Evolutionary conservation across 2,113 vertebrate genomes (phyloP).

Genomic region (Eptesicus fuscus): DNA sequence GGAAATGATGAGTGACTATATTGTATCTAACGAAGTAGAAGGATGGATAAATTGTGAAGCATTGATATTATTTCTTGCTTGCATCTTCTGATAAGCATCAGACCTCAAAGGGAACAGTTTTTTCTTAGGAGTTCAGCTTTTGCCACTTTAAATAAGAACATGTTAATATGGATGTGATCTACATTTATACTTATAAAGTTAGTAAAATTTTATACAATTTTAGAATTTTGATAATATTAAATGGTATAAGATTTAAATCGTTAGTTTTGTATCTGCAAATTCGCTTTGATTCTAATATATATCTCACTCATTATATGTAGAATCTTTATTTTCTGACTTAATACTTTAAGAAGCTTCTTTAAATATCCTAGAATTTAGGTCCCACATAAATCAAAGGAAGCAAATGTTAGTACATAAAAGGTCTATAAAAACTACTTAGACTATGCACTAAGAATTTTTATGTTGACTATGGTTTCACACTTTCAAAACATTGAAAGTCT

Average conservation of each 20-base stretch:
- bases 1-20: background rate
- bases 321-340: background rate
- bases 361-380: background rate
- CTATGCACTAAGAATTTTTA: background rate
- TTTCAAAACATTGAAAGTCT: background rate
- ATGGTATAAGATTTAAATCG: background rate
- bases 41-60: background rate
- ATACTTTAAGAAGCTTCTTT: background rate
- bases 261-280: background rate
- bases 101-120: background rate
- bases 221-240: background rate
- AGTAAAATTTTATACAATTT: background rate
- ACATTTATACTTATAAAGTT: background rate
- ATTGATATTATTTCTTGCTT: background rate
- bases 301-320: background rate
- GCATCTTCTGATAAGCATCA: background rate
- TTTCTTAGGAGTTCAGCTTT: background rate
- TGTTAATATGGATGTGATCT: background rate
- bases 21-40: background rate
- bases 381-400: background rate
- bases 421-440: background rate
- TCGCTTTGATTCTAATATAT: background rate
- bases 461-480: background rate
- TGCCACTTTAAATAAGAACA: background rate
- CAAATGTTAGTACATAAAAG: background rate